Base-by-base conservation (phyloP, 2,113 vertebrate genomes). In the Podocnemis expansa region DNA sequence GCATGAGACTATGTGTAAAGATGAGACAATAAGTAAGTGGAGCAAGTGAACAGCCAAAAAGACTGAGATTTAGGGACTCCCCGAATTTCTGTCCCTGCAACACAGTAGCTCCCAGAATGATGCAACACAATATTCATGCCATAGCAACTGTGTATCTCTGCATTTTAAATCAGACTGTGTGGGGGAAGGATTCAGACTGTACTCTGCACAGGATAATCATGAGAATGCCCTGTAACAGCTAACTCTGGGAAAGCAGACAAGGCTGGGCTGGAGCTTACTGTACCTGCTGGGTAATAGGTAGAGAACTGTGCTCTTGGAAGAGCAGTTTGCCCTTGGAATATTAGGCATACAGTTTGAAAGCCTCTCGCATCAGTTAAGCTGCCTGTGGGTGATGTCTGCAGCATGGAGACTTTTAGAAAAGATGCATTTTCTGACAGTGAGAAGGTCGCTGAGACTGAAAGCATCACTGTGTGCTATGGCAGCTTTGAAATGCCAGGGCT, bases 371-470 rank as follows among this genome's bases (percentile, higher is more conserved):
- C 22, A 5, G 76, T 92, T 95, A 88, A 97, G 96, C 95, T 10
- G 29, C 90, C 49, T 31, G 90, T 22, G 78, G 93, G 95, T 89
- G 75, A 92, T 83, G 87, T 56, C 83, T 86, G 94, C 45, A 91
- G 60, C 85, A 92, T 6, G 51, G 85, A 81, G 67, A 78, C 92
- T 90, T 91, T 81, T 85, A 34, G 79, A 95, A 96, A 94, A 93
- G 97, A 95, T 78, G 82, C 38, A 38, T 96, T 97, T 96, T 93
- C 97, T 94, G 96, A 93, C 96, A 93, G 94, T 0, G n/a, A 96
- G 96, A 96, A 97, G 97, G 97, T 98, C 95, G 93, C 78, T 78
- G 17, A 17, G 90, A 88, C 81, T 25, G n/a, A 93, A 87, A 45
- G 75, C 84, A 7, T 90, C 85, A 95, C 93, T 82, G 63, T 27